phyloP scores from a whole-genome alignment of 2,113 vertebrate species.

The Eulacestoma nigropectus region DNA sequence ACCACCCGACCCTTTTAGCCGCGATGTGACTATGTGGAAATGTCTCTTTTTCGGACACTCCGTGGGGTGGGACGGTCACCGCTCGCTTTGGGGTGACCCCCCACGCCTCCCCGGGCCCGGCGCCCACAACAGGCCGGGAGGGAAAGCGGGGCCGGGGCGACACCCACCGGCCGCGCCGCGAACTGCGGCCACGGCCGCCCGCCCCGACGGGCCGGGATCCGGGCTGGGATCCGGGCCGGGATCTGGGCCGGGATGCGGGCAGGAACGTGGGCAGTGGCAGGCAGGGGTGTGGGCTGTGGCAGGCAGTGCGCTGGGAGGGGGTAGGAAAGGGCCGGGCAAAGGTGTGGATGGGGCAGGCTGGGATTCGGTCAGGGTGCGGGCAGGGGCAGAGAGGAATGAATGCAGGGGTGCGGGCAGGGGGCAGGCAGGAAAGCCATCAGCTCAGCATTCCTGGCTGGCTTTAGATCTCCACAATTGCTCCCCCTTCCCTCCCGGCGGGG shows the following conservation, averaged over 20 bases:
- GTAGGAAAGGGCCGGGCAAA: neutral
- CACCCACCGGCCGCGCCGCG: constrained; percentile 54
- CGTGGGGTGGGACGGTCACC: neutral
- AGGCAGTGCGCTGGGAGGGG: neutral
- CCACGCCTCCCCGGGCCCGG: neutral
- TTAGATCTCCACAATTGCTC: constrained; percentile 56
- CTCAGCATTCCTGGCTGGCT: constrained; percentile 60
- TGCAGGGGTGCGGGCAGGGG: constrained; percentile 20
- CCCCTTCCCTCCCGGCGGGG: constrained; percentile 24
- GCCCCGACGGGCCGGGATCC: neutral
- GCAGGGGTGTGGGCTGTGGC: neutral
- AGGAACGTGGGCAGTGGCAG: neutral
- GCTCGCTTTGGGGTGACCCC: neutral
- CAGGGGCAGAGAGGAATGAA: neutral
- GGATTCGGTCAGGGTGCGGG: neutral
- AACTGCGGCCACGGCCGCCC: constrained; percentile 40
- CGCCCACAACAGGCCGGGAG: neutral
- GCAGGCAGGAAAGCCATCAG: constrained; percentile 48
- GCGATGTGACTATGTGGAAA: neutral
- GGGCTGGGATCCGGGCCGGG: neutral
- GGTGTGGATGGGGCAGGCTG: neutral
- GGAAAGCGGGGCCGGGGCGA: constrained; percentile 55
- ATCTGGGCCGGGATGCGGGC: neutral
- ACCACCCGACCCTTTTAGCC: neutral
- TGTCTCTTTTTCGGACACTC: neutral